Percentiles rank a stretch among this genome's conserved stretches.
phyloP scores from a whole-genome alignment of 2,797 vertebrate species.

The Rhynchonycteris naso region DNA sequence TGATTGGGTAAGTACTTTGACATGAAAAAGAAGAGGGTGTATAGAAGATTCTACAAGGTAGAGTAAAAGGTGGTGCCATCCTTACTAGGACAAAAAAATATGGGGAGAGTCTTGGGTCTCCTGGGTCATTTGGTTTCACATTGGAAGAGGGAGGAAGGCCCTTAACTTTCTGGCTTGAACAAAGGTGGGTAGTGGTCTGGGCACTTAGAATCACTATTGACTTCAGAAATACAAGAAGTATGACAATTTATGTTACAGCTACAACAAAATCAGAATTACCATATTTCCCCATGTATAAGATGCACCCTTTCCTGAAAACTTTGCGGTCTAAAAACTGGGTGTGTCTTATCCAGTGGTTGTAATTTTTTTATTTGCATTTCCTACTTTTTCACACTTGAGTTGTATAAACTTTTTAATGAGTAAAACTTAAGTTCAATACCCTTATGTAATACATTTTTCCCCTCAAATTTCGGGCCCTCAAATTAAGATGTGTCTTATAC shows the following conservation, averaged over 20 bases:
- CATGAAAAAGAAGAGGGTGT: background rate
- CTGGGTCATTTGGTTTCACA: background rate
- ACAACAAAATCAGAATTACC: background rate
- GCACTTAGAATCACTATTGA: background rate
- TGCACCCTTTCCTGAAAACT: too few species aligned
- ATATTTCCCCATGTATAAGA: too few species aligned
- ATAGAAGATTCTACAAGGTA: background rate
- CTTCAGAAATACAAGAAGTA: background rate
- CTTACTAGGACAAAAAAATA: background rate
- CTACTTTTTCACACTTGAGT: too few species aligned
- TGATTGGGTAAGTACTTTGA: background rate
- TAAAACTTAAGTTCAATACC: too few species aligned
- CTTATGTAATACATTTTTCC: too few species aligned
- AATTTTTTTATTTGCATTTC: too few species aligned
- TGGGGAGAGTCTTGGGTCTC: background rate
- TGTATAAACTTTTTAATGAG: too few species aligned
- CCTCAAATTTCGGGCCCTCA: too few species aligned
- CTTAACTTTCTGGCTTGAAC: background rate
- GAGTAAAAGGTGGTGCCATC: constrained; percentile 1
- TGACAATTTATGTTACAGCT: background rate
- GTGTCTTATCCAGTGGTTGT: too few species aligned
- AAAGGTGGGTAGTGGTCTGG: background rate
- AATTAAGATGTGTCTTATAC: too few species aligned
- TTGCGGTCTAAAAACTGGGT: too few species aligned
- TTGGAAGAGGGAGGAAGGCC: background rate